Evolutionary conservation across 2,797 vertebrate species (phyloP).

Genomic region (Gymnoscopelus microlampas): DNA sequence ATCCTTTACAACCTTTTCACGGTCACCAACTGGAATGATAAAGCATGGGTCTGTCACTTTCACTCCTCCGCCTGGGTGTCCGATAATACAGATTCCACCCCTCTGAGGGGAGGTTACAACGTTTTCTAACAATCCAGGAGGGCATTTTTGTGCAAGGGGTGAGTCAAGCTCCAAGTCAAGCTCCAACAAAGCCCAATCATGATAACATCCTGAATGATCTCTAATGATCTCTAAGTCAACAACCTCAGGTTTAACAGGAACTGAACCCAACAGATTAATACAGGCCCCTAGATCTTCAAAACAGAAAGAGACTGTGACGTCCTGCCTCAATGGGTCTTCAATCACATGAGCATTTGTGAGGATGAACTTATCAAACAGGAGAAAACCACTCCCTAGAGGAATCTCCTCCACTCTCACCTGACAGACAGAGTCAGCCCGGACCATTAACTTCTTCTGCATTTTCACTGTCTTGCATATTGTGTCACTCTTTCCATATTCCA

Average conservation of each 20-base stretch:
- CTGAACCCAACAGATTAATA: too few relatives aligned
- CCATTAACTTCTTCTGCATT: neutral
- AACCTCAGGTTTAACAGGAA: neutral
- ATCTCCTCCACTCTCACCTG: too few relatives aligned
- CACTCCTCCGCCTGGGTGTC: conserved; percentile 42
- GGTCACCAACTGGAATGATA: conserved; percentile 17
- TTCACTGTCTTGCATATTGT: conserved; percentile 15
- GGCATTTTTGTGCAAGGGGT: too few relatives aligned
- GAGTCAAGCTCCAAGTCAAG: conserved; percentile 11
- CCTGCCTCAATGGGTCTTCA: fast-evolving
- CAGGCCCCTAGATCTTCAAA: fast-evolving
- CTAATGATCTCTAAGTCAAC: too few relatives aligned
- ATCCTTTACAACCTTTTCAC: fast-evolving
- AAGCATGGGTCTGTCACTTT: conserved; percentile 42
- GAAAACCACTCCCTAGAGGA: too few relatives aligned
- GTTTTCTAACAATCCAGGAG: too few relatives aligned
- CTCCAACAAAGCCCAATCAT: conserved; percentile 60
- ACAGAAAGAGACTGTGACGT: conserved; percentile 51
- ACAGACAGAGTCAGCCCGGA: too few relatives aligned
- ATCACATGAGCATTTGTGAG: conserved; percentile 60
- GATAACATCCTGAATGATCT: fast-evolving
- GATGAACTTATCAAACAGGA: conserved; percentile 20
- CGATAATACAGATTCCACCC: conserved; percentile 54
- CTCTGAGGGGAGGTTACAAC: too few relatives aligned
- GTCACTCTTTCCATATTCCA: conserved; percentile 60